Percentiles rank a stretch among this genome's conserved stretches.
Evolutionary conservation across 2,797 vertebrate species (phyloP).

Genomic region (Scolopax bukidnonensis): DNA sequence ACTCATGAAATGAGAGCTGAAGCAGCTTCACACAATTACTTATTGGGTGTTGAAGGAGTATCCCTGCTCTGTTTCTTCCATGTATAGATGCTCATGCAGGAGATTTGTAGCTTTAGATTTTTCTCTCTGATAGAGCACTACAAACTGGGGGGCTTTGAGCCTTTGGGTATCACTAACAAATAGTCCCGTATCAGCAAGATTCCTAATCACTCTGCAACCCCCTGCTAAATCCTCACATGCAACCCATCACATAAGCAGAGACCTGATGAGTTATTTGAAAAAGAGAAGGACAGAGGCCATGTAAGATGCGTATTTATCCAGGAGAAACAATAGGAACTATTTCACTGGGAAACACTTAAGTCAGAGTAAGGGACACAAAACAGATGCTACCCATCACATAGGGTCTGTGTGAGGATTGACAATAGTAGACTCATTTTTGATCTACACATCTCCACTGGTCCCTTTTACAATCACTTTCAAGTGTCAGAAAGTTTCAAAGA

Average conservation of each 20-base stretch:
- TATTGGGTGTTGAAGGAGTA: neutral
- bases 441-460: neutral
- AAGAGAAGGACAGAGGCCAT: neutral
- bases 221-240: neutral
- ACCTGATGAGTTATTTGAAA: neutral
- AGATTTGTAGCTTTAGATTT: neutral
- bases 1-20: neutral
- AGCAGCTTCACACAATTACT: neutral
- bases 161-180: neutral
- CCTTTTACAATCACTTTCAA: neutral
- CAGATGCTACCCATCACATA: neutral
- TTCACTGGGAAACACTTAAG: neutral
- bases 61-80: neutral
- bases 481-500: neutral
- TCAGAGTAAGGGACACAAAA: neutral
- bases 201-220: neutral
- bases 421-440: neutral
- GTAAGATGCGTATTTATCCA: neutral
- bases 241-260: neutral
- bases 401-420: neutral
- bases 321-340: neutral
- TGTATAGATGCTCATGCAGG: neutral
- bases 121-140: neutral
- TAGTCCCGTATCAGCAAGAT: neutral
- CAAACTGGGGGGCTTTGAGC: fast-evolving